Evolutionary conservation across 2,888 invertebrate genomes (phyloP), one percentile per base, ranked within the genome.

Genomic region (Zonitis immaculata): DNA sequence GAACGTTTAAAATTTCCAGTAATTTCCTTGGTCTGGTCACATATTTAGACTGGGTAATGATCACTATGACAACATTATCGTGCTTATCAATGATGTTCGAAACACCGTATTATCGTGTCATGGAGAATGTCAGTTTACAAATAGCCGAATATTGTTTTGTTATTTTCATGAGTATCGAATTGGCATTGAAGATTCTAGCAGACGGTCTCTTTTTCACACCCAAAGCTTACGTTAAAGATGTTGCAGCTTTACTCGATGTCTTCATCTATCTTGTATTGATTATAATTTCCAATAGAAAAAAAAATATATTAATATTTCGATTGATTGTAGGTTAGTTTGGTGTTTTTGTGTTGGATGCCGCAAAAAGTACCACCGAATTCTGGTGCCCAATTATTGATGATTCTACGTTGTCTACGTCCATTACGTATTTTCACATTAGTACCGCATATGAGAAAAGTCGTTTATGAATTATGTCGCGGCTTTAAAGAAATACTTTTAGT

Each of bases 21-120:
- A 97, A 97, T 74, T 90, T 99, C 70, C 80, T 99, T 32, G 98
- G 99, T 0, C 80, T 99, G 54, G 98, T 99, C 14, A 96, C 98
- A 0, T 99, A 99, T 74, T 80, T 99, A 71, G 99, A 99, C 76
- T 99, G 99, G 99, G 89, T 96, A 1, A 99, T 99, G 98, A 99
- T 99, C 60, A 89, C 93, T 73, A 92, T 95, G 46, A 99, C 99
- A 0, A 96, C 97, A 0, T 78, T 98, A 9, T 97, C 97, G 0
- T 99, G 98, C 73, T 84, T 95, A 47, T 98, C 98, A 0, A 98
- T 99, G 98, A 95, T 98, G 90, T 95, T 97, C 71, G 99, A 99
- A 78, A 97, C 95, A 0, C 97, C 99, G 0, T 85, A 85, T 49
- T 88, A 88, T 69, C 83, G 98, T 54, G 91, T 99, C 16, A 95